Evolutionary conservation across 2,113 vertebrate species (phyloP).

Genomic region (Pseudonaja textilis): DNA sequence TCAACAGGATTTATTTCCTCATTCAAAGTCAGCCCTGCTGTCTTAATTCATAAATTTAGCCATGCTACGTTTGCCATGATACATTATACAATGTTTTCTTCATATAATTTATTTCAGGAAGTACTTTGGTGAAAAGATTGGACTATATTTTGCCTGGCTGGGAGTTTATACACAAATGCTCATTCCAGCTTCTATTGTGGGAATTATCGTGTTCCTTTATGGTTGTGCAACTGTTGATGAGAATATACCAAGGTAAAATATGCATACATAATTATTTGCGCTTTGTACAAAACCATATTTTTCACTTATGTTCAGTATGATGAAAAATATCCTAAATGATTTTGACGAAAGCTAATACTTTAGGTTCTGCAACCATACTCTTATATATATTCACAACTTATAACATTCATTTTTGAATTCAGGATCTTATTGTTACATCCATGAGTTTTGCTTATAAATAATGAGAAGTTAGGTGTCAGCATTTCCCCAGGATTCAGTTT

Average conservation of each 20-base stretch:
- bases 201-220: slow-evolving; percentile 93
- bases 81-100: slow-evolving; percentile 32
- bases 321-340: not conserved
- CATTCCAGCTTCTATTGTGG: slow-evolving; percentile 90
- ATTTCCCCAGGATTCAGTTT: not conserved
- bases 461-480: not conserved
- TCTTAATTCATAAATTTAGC: slow-evolving; percentile 56
- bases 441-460: not conserved
- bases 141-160: slow-evolving; percentile 96
- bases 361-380: not conserved
- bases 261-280: too few relatives aligned
- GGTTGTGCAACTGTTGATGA: slow-evolving; percentile 92
- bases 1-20: slow-evolving; percentile 53
- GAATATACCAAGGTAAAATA: slow-evolving; percentile 89
- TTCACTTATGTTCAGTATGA: not conserved
- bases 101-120: slow-evolving; percentile 75
- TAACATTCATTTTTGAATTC: not conserved
- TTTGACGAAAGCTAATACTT: not conserved
- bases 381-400: not conserved
- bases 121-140: slow-evolving; percentile 98
- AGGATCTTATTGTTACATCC: not conserved
- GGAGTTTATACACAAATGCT: slow-evolving; percentile 98
- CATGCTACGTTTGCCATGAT: slow-evolving; percentile 52
- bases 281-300: not conserved
- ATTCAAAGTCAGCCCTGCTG: slow-evolving; percentile 53